These are phyloP conservation scores for Lasioglossum pauxillum DNA, from an alignment of 2,888 invertebrate species.

Conservation along the genomic window DNA sequence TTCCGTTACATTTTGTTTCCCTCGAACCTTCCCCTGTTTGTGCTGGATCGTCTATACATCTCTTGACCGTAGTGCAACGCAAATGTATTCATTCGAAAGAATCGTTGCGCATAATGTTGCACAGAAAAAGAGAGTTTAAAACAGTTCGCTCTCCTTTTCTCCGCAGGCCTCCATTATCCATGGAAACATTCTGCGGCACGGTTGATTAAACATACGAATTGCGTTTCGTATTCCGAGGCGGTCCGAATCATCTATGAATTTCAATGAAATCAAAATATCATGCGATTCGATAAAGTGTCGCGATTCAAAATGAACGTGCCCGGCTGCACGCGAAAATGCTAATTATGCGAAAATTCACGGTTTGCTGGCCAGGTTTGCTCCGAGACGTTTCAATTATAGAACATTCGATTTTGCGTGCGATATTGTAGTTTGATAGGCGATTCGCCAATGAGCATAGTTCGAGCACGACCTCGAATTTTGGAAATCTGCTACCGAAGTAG, in stretches of 20 bases:
- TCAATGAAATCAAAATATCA: not conserved
- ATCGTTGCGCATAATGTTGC: not conserved
- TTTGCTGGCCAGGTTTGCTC: not conserved
- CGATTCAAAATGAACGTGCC: not conserved
- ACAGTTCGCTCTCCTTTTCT: not conserved
- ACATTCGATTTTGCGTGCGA: not conserved
- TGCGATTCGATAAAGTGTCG: not conserved
- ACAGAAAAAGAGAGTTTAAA: not conserved
- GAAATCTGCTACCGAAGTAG: not conserved
- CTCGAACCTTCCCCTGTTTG: not conserved
- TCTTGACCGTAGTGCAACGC: not conserved
- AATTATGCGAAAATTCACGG: not conserved
- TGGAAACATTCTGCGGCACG: not conserved
- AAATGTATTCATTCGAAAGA: not conserved
- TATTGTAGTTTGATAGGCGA: not conserved
- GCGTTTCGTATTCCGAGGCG: not conserved
- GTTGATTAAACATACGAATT: not conserved
- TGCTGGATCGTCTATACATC: not conserved
- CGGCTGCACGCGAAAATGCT: not conserved
- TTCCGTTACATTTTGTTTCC: not conserved
- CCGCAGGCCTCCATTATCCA: not conserved
- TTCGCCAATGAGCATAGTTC: not conserved
- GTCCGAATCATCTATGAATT: not conserved
- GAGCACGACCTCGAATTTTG: not conserved
- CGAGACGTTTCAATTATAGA: not conserved